These are phyloP conservation scores for Chiridota heheva DNA, from an alignment of 35 echinoderm and acorn worm species.

Conservation along the genomic window DNA sequence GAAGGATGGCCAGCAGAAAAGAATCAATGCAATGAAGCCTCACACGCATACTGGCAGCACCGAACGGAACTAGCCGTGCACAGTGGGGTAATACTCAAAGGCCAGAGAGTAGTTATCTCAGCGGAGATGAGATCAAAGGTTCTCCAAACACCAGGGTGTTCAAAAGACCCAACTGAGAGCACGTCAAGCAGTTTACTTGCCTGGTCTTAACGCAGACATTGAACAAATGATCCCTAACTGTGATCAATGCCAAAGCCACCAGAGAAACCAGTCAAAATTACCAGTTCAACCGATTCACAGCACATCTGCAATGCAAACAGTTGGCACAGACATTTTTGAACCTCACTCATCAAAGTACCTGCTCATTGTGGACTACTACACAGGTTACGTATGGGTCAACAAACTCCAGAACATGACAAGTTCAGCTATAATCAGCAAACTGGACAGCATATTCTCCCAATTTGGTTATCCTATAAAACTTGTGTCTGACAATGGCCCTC, in stretches of 20 bases:
- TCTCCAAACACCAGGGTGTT: conserved; percentile 25
- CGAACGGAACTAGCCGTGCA: conserved; percentile 13
- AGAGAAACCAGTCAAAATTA: conserved; percentile 32
- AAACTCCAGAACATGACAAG: conserved; percentile 6
- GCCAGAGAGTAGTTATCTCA: conserved; percentile 13
- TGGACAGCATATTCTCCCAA: conserved; percentile 21
- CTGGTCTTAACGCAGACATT: conserved; percentile 41
- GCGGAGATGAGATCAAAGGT: conserved; percentile 21
- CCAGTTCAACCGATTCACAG: conserved; percentile 11
- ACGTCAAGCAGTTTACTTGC: conserved; percentile 37
- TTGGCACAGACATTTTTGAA: conserved; percentile 30
- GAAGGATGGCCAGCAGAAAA: conserved; percentile 4
- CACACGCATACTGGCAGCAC: conserved; percentile 35
- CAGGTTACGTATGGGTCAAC: conserved; percentile 38
- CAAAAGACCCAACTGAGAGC: conserved; percentile 32
- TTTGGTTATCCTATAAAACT: conserved; percentile 27
- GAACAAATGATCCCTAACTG: conserved; percentile 29
- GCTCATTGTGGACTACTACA: conserved; percentile 41
- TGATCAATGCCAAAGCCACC: conserved; percentile 18
- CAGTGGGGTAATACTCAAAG: conserved; percentile 46
- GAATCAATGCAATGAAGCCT: conserved; percentile 31
- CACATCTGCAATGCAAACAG: conserved; percentile 34
- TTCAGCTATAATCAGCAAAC: conserved; percentile 6
- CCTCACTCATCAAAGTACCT: not conserved
- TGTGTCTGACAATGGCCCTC: conserved; percentile 35